Percentiles rank a stretch among this genome's conserved stretches.
Conservation (phyloP, 2,888 invertebrate species). For the Euplagia quadripunctaria region DNA sequence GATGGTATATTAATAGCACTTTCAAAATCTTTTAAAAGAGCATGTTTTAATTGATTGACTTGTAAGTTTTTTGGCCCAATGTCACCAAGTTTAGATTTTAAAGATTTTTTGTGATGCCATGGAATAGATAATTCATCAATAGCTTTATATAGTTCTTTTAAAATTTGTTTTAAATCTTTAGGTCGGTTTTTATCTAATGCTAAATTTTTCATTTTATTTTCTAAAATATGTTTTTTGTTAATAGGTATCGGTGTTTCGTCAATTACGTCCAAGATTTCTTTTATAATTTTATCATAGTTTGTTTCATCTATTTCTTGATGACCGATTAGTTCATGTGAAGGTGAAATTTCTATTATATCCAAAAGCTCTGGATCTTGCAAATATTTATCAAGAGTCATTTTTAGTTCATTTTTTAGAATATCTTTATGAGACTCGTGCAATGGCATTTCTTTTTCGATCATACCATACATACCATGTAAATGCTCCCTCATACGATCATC, state of each 20-base stretch:
- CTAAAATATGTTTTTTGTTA: slow-evolving; percentile 18
- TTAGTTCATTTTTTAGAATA: slow-evolving; percentile 14
- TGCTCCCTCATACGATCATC: slow-evolving; percentile 8
- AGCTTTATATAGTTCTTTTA: slow-evolving; percentile 10
- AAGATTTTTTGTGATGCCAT: slow-evolving; percentile 9
- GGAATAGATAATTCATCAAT: slow-evolving; percentile 10
- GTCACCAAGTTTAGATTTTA: slow-evolving; percentile 10
- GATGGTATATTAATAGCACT: slow-evolving; percentile 12
- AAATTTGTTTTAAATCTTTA: neutral
- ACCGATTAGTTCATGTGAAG: neutral
- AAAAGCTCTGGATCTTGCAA: slow-evolving; percentile 9
- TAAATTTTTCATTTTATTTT: slow-evolving; percentile 21
- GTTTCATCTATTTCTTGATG: neutral
- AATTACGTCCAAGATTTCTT: slow-evolving; percentile 9
- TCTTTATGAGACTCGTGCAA: slow-evolving; percentile 22
- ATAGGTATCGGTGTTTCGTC: neutral
- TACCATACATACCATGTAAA: slow-evolving; percentile 1
- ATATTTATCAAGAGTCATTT: slow-evolving; percentile 13
- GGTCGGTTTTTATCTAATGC: slow-evolving; percentile 20
- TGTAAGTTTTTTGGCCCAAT: neutral
- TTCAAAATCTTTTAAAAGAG: slow-evolving; percentile 6
- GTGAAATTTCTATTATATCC: slow-evolving; percentile 1
- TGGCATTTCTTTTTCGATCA: slow-evolving; percentile 27
- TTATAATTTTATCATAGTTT: slow-evolving; percentile 2
- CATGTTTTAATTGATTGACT: slow-evolving; percentile 3